Conservation (phyloP, 2,888 invertebrate genomes). For the Tineola bisselliella region DNA sequence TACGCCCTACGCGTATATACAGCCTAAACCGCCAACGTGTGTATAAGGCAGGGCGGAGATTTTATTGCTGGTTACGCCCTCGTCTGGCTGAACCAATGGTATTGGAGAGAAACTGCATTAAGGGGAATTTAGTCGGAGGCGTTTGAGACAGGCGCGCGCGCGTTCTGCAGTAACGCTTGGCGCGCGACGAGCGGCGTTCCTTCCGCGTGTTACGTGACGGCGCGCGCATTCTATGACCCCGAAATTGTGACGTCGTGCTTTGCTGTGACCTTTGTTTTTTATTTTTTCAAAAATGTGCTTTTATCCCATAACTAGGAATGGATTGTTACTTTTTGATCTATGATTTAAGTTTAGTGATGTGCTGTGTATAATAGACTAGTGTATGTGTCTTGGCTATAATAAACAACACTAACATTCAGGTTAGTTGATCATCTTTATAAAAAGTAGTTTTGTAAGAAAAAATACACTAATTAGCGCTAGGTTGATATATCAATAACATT, state of each 20-base stretch:
- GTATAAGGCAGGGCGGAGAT: slow-evolving; percentile 14
- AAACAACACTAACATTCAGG: neutral
- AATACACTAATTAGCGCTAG: no score
- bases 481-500: no score
- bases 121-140: slow-evolving; percentile 11
- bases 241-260: slow-evolving; percentile 14
- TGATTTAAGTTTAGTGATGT: neutral
- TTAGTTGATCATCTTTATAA: neutral
- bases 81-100: slow-evolving; percentile 17
- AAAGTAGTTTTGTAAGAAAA: no score
- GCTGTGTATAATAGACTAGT: neutral
- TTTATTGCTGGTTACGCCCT: slow-evolving; percentile 13
- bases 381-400: neutral
- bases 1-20: slow-evolving; percentile 5
- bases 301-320: neutral
- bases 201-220: slow-evolving; percentile 13
- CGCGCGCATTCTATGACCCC: neutral
- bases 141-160: slow-evolving; percentile 12
- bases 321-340: neutral
- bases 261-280: neutral
- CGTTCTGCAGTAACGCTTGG: slow-evolving; percentile 34
- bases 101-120: slow-evolving; percentile 15
- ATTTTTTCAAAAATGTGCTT: neutral
- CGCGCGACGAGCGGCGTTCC: slow-evolving; percentile 30
- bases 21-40: neutral